These are phyloP conservation scores for Phthorimaea operculella DNA, from an alignment of 1,140 invertebrate species.

Conservation along the genomic window DNA sequence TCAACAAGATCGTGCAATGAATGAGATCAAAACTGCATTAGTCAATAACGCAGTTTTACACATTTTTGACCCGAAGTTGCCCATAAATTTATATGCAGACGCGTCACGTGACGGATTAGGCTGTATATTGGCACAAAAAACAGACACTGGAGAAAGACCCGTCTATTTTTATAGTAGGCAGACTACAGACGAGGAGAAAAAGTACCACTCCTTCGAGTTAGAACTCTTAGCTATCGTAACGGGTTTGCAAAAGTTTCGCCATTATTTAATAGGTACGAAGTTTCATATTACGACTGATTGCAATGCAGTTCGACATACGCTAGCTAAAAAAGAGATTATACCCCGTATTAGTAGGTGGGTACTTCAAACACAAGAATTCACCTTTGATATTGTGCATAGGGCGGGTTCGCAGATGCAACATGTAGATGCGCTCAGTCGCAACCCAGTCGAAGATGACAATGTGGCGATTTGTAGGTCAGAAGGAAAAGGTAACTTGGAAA, in stretches of 20 bases:
- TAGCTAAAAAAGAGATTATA: conserved; percentile 17
- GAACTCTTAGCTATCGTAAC: conserved; percentile 24
- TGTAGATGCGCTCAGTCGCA: conserved; percentile 36
- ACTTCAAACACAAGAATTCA: conserved; percentile 16
- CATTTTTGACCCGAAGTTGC: conserved; percentile 8
- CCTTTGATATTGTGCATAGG: conserved; percentile 17
- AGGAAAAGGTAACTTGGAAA: background rate
- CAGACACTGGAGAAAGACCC: conserved; percentile 7
- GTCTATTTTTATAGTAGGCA: conserved; percentile 9
- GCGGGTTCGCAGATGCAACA: conserved; percentile 26
- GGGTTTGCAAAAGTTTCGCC: conserved; percentile 16
- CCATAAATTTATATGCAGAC: conserved; percentile 5
- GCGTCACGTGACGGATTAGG: background rate
- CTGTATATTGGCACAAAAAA: background rate
- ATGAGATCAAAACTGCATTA: background rate
- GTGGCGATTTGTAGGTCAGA: too few species aligned
- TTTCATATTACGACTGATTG: conserved; percentile 19
- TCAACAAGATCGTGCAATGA: background rate
- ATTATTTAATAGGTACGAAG: conserved; percentile 14
- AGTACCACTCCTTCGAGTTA: conserved; percentile 10
- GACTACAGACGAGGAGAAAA: conserved; percentile 11
- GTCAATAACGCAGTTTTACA: background rate
- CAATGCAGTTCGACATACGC: conserved; percentile 15
- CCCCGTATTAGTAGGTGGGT: conserved; percentile 20
- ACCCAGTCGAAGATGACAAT: conserved; percentile 9